A percentile compares a stretch with the other conserved stretches of the same genome.
These are phyloP conservation scores for Fissipunctia ypsillon DNA, from an alignment of 2,888 invertebrate genomes.

Conservation along the genomic window DNA sequence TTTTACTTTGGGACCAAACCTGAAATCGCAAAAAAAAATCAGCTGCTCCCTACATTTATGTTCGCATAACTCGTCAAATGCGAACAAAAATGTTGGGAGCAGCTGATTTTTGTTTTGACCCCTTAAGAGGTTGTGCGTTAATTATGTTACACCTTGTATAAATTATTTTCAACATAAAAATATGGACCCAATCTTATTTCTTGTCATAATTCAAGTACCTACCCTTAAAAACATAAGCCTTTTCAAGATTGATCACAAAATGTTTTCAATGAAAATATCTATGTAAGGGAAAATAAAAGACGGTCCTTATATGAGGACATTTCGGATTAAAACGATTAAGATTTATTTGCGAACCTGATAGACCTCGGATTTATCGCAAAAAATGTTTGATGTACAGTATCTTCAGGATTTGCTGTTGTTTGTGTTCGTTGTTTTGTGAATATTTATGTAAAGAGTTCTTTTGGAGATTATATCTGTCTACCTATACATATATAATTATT, in stretches of 20 bases:
- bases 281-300: constrained; percentile 16
- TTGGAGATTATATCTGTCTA: too few species aligned
- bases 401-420: constrained; percentile 16
- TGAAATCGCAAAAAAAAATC: too few species aligned
- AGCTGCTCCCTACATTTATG: too few species aligned
- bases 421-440: constrained; percentile 17
- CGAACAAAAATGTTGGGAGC: too few species aligned
- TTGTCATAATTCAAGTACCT: background rate
- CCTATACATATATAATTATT: too few species aligned
- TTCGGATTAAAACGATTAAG: constrained; percentile 46
- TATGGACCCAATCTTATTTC: background rate
- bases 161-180: constrained; percentile 4
- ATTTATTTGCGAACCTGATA: constrained; percentile 6
- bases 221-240: constrained; percentile 9
- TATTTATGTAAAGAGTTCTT: background rate
- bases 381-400: constrained; percentile 21
- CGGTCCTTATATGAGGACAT: background rate
- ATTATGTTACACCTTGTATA: too few species aligned
- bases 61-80: too few species aligned
- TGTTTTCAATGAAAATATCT: constrained; percentile 31
- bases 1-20: too few species aligned
- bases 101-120: too few species aligned
- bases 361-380: constrained; percentile 15
- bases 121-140: too few species aligned
- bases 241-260: constrained; percentile 26